Base-by-base conservation (phyloP, 2,797 vertebrate species). In the Leptoclinus maculatus region DNA sequence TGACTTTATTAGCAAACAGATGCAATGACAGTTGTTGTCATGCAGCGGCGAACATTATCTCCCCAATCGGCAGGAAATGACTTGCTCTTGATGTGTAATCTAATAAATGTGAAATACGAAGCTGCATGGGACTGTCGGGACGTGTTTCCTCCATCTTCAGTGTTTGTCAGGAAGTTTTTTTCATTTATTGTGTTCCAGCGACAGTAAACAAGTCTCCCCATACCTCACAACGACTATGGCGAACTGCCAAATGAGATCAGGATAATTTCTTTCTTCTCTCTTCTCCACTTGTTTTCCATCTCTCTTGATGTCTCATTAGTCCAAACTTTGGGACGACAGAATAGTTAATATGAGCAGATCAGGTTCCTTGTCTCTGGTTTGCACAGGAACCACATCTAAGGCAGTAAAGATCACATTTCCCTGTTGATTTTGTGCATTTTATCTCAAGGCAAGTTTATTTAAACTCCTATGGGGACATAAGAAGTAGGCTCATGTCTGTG, bases 81-180 rank as follows among this genome's bases (percentile, higher is more conserved):
- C 72, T 83, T 63, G 39, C 58, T 78, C 74, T 82, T 89, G 79
- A 90, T 77, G 71, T 71, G 19, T 86, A 87, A 89, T 90, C 68
- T 82, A 90, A 92, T 91, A 86, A 83, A 83, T 80, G 74, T 73
- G 58, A 91, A 85, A 77, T 71, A 84, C 1, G 7, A 59, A 84
- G 72, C 85, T 79, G 59, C 74, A 79, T 71, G 60, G 66, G 47
- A 75, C 68, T 75, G 65, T 84, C 74, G 32, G 57, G n/a, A 71
- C 10, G 47, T 21, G 54, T 69, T 83, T 82, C 39, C 51, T 47
- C 53, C 21, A 51, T 72, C 47, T 76, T 78, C n/a, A 49, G 23
- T 45, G 21, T 73, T 71, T 66, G 36, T 78, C 54, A 38, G 21
- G 29, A 83, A 76, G 38, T 47, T 12, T 70, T 64, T 63, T 49